These are phyloP conservation scores for Dryocosmus kuriphilus DNA, from an alignment of 2,888 invertebrate genomes.

Conservation along the genomic window DNA sequence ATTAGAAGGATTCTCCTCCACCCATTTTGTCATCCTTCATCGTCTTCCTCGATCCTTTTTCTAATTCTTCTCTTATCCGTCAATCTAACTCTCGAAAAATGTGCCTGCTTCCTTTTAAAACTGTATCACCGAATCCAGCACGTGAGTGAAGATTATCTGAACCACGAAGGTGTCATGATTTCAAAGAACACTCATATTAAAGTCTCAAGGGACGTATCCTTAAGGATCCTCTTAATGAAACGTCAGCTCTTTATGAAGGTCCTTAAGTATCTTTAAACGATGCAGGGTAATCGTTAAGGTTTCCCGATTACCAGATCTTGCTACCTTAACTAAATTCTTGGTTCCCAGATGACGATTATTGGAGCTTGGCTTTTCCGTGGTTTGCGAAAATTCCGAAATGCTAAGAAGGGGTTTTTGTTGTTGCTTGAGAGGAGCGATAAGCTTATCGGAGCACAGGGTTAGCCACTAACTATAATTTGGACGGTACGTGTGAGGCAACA, in stretches of 20 bases:
- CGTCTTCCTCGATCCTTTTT: neutral
- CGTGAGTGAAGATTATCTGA: neutral
- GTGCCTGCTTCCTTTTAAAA: neutral
- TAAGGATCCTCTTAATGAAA: slow-evolving; percentile 9
- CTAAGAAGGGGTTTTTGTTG: neutral
- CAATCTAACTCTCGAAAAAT: neutral
- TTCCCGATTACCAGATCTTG: neutral
- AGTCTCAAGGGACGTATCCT: neutral
- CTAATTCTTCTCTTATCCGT: neutral
- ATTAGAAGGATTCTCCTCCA: neutral
- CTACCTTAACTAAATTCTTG: neutral
- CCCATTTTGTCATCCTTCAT: neutral
- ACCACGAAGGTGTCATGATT: neutral
- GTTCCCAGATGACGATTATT: neutral
- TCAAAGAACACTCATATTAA: neutral
- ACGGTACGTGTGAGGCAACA: slow-evolving; percentile 78
- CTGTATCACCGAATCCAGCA: neutral
- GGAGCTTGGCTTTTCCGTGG: neutral
- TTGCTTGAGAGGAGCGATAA: neutral
- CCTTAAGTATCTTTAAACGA: neutral
- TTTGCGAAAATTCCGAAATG: slow-evolving; percentile 29
- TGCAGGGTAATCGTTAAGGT: neutral
- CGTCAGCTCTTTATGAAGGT: neutral
- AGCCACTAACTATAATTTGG: slow-evolving; percentile 75
- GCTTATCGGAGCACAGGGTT: slow-evolving; percentile 49